Evolutionary conservation across 2,888 invertebrate species (phyloP), one percentile per base, ranked within the genome.

Genomic region (Mimumesa dahlbomi): DNA sequence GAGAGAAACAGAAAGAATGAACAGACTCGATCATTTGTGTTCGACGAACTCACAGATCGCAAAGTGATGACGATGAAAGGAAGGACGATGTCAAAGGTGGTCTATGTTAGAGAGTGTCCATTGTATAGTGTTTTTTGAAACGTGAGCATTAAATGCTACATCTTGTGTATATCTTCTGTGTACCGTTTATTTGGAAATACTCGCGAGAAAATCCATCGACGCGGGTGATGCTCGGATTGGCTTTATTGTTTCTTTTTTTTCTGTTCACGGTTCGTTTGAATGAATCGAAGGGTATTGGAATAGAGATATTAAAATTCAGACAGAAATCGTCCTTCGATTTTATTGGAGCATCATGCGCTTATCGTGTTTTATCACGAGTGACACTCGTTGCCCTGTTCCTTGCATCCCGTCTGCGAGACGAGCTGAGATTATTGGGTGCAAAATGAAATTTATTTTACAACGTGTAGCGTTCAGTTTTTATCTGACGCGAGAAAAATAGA

Each of bases 121-220:
- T 88, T 88, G 88, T 88, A 88, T 87, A 88, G 88, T 88, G 87
- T 88, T 88, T 88, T 88, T 88, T 87, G 87, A 87, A 87, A 88
- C 87, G 86, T 88, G 85, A 88, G 88, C 88, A 88, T 88, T 88
- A 88, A 88, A 88, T 88, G 88, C 88, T 87, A 85, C 87, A 87
- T 87, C 87, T 88, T 88, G 88, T 88, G 88, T 88, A 88, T 76
- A 84, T 73, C 81, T 49, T 69, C 66, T 81, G 75, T 85, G 81
- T 80, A 71, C 70, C 74, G 75, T 80, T 82, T 65, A 70, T 75
- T 74, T 58, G 18, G n/a, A 34, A 49, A 5, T 31, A 43, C 70
- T 62, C 71, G 67, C 65, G 68, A 66, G 64, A 62, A 64, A 63
- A 77, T 50, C 36, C 52, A 54, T 36, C 29, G 57, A 74, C 65